Conservation (phyloP, 2,113 vertebrate species). For the Etheostoma spectabile region DNA sequence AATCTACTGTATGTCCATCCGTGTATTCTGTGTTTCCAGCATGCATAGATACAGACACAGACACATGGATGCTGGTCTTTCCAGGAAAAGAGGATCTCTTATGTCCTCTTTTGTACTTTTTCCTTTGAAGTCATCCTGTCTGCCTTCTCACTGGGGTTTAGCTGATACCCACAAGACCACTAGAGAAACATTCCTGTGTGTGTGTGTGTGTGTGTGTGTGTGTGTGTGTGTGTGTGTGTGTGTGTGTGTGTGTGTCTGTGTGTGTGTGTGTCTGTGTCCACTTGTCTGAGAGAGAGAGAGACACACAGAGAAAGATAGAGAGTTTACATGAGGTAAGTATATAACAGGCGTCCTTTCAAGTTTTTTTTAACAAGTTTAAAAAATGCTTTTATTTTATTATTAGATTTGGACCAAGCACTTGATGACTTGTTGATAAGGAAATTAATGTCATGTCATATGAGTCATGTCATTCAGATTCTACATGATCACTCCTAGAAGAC, state of each 20-base stretch:
- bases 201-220: slow-evolving; percentile 3
- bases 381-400: not conserved
- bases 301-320: no score
- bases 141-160: slow-evolving; percentile 28
- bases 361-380: slow-evolving; percentile 3
- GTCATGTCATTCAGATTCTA: not conserved
- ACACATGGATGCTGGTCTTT: slow-evolving; percentile 19
- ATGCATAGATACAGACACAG: slow-evolving; percentile 6
- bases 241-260: slow-evolving; percentile 4
- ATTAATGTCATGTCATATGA: not conserved
- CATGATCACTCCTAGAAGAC: not conserved
- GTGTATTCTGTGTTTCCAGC: slow-evolving; percentile 17
- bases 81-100: slow-evolving; percentile 44
- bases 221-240: slow-evolving; percentile 5
- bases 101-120: slow-evolving; percentile 34
- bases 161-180: slow-evolving; percentile 47
- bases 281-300: slow-evolving; percentile 3
- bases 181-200: slow-evolving; percentile 26
- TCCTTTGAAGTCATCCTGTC: slow-evolving; percentile 50
- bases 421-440: not conserved
- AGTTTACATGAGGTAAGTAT: not conserved
- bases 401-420: not conserved
- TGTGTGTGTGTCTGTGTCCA: slow-evolving; percentile 10
- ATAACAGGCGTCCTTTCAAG: not conserved
- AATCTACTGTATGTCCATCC: not conserved